Evolutionary conservation across 1,140 invertebrate genomes (phyloP).

Genomic region (Nebria ingens): DNA sequence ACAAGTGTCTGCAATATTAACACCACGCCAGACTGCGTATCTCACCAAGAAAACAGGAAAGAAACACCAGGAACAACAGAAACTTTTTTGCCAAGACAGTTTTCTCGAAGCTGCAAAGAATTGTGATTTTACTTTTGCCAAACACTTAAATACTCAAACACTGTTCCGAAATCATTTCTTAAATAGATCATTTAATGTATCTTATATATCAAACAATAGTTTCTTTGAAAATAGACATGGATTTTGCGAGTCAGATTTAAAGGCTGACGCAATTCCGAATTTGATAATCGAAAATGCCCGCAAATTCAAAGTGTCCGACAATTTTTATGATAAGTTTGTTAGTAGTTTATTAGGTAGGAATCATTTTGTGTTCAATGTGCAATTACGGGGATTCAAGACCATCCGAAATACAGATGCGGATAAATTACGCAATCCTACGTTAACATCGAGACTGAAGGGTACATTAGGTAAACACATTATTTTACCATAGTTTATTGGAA

Average conservation of each 20-base stretch:
- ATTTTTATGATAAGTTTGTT: conserved; percentile 25
- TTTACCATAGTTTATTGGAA: not conserved
- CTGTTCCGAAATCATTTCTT: conserved; percentile 25
- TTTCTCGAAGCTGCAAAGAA: conserved; percentile 30
- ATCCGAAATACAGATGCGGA: conserved; percentile 57
- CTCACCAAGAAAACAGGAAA: conserved; percentile 26
- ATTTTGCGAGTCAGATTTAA: conserved; percentile 23
- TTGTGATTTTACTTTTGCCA: conserved; percentile 28
- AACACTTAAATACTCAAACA: conserved; percentile 23
- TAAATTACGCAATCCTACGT: conserved; percentile 53
- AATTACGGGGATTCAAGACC: conserved; percentile 63
- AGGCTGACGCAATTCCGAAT: conserved; percentile 20
- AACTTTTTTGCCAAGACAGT: conserved; percentile 29
- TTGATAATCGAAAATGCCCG: conserved; percentile 23
- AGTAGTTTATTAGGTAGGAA: conserved; percentile 23
- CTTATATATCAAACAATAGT: conserved; percentile 27
- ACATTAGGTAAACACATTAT: conserved; percentile 39
- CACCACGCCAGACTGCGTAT: conserved; percentile 28
- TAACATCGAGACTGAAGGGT: conserved; percentile 46
- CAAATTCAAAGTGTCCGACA: conserved; percentile 18
- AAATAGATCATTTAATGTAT: conserved; percentile 28
- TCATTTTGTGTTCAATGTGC: conserved; percentile 39
- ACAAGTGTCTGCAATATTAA: conserved; percentile 29
- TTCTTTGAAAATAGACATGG: conserved; percentile 35
- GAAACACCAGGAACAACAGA: conserved; percentile 19